Conservation (phyloP, 2,797 vertebrate species). For the Chloroceryle inda region DNA sequence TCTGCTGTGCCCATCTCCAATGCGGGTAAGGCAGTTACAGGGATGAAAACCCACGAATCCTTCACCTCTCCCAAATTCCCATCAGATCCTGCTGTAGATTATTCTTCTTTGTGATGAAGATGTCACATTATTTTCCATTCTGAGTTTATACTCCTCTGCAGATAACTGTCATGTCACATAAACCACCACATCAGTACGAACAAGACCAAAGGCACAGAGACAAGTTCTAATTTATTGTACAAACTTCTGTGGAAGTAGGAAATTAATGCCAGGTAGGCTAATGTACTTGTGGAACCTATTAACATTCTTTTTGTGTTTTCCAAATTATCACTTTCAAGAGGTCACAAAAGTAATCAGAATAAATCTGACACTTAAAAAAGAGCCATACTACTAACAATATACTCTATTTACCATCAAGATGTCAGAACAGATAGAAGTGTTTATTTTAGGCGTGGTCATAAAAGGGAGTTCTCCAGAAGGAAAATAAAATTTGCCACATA, state of each 20-base stretch:
- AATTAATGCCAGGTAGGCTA: background rate
- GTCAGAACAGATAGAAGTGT: background rate
- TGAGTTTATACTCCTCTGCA: background rate
- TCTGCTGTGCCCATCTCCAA: background rate
- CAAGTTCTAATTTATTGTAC: background rate
- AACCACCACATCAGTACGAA: background rate
- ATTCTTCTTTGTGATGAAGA: background rate
- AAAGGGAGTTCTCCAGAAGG: background rate
- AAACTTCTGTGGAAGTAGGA: background rate
- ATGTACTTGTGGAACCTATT: background rate
- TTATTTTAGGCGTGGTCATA: slow-evolving; percentile 19
- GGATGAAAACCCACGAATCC: background rate
- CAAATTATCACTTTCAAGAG: background rate
- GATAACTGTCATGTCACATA: background rate
- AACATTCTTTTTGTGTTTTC: background rate
- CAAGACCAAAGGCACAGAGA: background rate
- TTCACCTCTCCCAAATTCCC: background rate
- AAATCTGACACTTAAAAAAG: background rate
- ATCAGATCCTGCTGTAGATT: background rate
- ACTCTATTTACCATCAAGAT: slow-evolving; percentile 11
- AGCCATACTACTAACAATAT: background rate
- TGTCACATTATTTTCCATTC: background rate
- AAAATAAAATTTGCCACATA: background rate
- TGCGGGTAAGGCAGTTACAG: background rate
- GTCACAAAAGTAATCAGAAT: background rate